phyloP scores from a whole-genome alignment of 1,140 invertebrate genomes.

The Cotesia typhae region DNA sequence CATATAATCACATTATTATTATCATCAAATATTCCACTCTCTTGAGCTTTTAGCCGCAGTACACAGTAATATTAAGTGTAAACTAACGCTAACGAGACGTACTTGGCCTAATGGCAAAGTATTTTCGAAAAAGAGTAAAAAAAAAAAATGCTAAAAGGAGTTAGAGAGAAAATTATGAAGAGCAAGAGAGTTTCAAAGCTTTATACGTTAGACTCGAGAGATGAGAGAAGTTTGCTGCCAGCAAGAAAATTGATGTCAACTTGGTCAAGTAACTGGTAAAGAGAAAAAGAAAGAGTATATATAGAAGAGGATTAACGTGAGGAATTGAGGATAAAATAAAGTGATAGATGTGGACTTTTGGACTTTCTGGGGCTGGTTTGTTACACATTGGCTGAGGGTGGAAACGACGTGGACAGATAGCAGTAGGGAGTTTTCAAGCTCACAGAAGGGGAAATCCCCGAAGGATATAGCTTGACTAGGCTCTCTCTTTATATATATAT shows the following conservation, averaged over 20 bases:
- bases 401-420: conserved; percentile 13
- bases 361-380: conserved; percentile 2
- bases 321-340: conserved; percentile 10
- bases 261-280: conserved; percentile 11
- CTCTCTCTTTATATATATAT: conserved; percentile 8
- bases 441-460: background rate
- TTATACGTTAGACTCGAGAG: background rate
- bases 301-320: background rate
- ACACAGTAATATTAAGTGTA: no score
- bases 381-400: background rate
- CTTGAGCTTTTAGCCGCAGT: no score
- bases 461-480: conserved; percentile 9
- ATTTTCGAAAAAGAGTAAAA: background rate
- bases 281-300: background rate
- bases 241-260: conserved; percentile 26
- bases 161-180: conserved; percentile 11
- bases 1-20: no score
- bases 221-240: conserved; percentile 4
- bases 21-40: no score
- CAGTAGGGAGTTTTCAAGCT: background rate
- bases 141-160: background rate
- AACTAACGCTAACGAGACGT: conserved; percentile 12
- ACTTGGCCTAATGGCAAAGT: conserved; percentile 24
- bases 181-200: conserved; percentile 4
- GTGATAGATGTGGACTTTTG: conserved; percentile 4